Conservation (phyloP, 2,797 vertebrate species). For the Triplophysa yarkandensis region DNA sequence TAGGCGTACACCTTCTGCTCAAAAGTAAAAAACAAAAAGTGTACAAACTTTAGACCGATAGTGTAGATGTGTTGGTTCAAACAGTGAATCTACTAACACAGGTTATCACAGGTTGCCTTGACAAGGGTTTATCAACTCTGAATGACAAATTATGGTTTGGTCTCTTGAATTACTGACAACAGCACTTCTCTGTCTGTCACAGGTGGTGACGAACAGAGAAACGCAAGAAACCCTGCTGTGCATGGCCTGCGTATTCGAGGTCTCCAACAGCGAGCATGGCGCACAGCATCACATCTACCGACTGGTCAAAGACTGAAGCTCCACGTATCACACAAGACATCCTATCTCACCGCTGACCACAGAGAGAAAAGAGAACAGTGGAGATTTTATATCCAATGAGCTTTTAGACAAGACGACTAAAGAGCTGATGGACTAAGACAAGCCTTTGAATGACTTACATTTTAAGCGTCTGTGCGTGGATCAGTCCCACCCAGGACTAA, state of each 20-base stretch:
- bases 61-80: background rate
- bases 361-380: constrained; percentile 61
- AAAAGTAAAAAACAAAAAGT: no score
- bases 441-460: constrained; percentile 76
- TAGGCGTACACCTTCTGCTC: no score
- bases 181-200: background rate
- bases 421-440: constrained; percentile 45
- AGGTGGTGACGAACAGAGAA: constrained; percentile 98
- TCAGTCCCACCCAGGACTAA: constrained; percentile 56
- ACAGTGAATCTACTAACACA: background rate
- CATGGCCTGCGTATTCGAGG: constrained; percentile 98
- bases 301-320: constrained; percentile 94
- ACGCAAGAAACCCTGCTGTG: constrained; percentile 99
- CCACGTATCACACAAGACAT: constrained; percentile 38
- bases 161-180: background rate
- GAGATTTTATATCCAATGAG: constrained; percentile 68
- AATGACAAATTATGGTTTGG: background rate
- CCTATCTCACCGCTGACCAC: constrained; percentile 34
- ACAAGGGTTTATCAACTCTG: background rate
- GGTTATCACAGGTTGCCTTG: background rate
- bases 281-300: constrained; percentile 99
- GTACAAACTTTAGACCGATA: no score
- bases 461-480: constrained; percentile 78
- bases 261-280: constrained; percentile 97
- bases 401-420: constrained; percentile 23